Evolutionary conservation across 2,888 invertebrate genomes (phyloP), one percentile per base, ranked within the genome.

Genomic region (Dicyrtomina minuta): DNA sequence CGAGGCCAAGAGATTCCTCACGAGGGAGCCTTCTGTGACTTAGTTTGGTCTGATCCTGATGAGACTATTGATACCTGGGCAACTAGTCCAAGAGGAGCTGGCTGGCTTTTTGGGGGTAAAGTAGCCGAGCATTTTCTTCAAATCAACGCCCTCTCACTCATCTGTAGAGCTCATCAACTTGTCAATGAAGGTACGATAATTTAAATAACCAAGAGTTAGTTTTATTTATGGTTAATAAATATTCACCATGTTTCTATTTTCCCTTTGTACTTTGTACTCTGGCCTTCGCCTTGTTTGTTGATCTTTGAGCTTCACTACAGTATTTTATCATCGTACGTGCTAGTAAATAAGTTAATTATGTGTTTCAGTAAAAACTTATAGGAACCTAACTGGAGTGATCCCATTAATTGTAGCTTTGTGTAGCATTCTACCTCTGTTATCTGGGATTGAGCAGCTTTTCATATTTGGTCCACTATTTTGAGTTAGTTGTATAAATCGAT

Each of bases 31-130:
- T 95, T 97, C 82, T 97, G 98, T 87, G 99, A 98, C 87, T 86
- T 99, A 77, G 91, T 99, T 64, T 99, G 99, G 99, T 98, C 98
- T 4, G 99, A 99, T 84, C 99, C 99, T 41, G 97, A 98, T 80
- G 96, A 98, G 80, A 70, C 70, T 59, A 91, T 96, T 68, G 92
- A 95, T 73, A 89, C 89, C 79, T 97, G 97, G 96, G 87, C 90
- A 49, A 88, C 93, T 66, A 96, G 95, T 84, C 96, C 97, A 0
- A 86, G 98, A 78, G 98, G 98, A 43, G 98, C 98, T 66, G 98
- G 98, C 15, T 97, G 96, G 93, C 84, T 99, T 60, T 99, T 99
- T 83, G 98, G 99, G 41, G 89, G 92, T 78, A 89, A 89, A 82
- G 96, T 97, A 58, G 96, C 96, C 55, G 90, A 94, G 81, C 89